Conservation (phyloP, 2,113 vertebrate genomes). For the Sebastes schlegelii region DNA sequence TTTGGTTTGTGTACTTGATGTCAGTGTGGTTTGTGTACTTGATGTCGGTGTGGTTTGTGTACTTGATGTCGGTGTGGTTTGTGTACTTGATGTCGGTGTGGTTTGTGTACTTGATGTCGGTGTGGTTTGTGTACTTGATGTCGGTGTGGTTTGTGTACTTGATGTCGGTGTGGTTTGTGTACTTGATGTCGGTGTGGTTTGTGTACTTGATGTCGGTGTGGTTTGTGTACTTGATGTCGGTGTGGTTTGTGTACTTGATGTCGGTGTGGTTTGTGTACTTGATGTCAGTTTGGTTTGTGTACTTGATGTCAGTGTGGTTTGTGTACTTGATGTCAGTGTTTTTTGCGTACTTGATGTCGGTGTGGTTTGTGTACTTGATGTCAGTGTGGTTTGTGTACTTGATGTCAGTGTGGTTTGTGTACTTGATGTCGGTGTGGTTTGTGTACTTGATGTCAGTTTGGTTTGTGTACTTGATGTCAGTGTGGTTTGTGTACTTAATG, state of each 20-base stretch:
- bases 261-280: neutral
- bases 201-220: neutral
- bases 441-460: neutral
- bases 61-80: neutral
- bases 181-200: neutral
- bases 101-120: neutral
- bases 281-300: neutral
- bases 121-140: neutral
- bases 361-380: neutral
- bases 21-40: neutral
- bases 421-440: neutral
- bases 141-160: neutral
- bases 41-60: neutral
- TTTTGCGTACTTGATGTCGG: neutral
- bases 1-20: neutral
- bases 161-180: neutral
- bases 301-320: neutral
- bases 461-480: neutral
- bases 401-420: neutral
- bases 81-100: neutral
- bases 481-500: neutral
- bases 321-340: neutral
- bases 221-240: neutral
- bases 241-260: neutral
- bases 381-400: neutral